Evolutionary conservation across 2,113 vertebrate genomes (phyloP).

Genomic region (Corythoichthys intestinalis): DNA sequence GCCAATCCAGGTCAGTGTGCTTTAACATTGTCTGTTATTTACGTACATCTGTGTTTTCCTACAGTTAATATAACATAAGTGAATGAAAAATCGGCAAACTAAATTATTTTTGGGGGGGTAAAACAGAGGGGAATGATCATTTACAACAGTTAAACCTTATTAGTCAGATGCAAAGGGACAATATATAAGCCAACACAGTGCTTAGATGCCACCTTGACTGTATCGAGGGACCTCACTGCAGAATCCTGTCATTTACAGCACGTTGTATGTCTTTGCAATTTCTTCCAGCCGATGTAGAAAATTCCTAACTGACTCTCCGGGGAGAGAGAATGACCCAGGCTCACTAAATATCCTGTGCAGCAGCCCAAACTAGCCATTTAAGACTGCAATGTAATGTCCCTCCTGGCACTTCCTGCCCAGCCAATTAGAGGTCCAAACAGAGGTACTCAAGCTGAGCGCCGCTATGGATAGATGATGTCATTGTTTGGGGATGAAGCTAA

Average conservation of each 20-base stretch:
- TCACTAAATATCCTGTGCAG: conserved; percentile 60
- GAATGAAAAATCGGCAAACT: too few species aligned
- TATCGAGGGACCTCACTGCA: conserved; percentile 47
- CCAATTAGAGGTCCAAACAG: conserved; percentile 63
- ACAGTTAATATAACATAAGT: conserved; percentile 13
- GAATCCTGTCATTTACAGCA: conserved; percentile 57
- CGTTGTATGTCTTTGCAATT: conserved; percentile 52
- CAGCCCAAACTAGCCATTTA: conserved; percentile 57
- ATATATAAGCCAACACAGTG: conserved; percentile 58
- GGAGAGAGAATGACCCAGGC: conserved; percentile 58
- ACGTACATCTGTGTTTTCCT: conserved; percentile 18
- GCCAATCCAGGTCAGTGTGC: too few species aligned
- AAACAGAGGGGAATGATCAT: not conserved
- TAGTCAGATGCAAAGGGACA: conserved; percentile 61
- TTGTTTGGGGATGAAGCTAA: conserved; percentile 34
- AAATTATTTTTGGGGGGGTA: too few species aligned
- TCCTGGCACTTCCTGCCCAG: conserved; percentile 30
- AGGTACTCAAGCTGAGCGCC: conserved; percentile 17
- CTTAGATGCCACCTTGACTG: conserved; percentile 35
- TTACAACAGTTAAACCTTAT: conserved; percentile 68
- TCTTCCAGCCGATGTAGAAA: conserved; percentile 43
- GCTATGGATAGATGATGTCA: conserved; percentile 51
- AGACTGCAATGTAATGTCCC: conserved; percentile 48
- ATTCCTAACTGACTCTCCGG: conserved; percentile 48
- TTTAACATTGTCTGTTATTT: conserved; percentile 20